These are phyloP conservation scores for Drosophila ercepeae DNA, from an alignment of 1,140 invertebrate species.

Conservation along the genomic window DNA sequence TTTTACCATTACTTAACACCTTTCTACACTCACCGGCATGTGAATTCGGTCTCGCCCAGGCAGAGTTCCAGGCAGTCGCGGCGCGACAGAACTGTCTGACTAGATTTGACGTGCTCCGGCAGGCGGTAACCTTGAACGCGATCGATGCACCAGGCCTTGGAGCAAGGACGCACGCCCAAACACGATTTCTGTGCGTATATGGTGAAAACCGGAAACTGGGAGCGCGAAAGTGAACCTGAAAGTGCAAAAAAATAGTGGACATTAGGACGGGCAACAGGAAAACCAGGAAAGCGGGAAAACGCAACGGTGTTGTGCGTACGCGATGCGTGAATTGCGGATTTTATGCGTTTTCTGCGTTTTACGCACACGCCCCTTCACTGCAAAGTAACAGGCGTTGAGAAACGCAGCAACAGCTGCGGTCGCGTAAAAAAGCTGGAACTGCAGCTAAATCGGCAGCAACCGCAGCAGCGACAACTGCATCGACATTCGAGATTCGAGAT, in stretches of 20 bases:
- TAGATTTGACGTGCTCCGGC: slow-evolving; percentile 89
- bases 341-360: slow-evolving; percentile 64
- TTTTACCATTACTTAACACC: slow-evolving; percentile 15
- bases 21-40: slow-evolving; percentile 90
- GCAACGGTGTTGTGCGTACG: slow-evolving; percentile 63
- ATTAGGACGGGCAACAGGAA: slow-evolving; percentile 24
- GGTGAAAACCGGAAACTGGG: slow-evolving; percentile 97
- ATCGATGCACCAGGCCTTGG: slow-evolving; percentile 96
- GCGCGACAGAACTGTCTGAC: slow-evolving; percentile 89
- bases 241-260: slow-evolving; percentile 44
- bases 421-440: slow-evolving; percentile 12
- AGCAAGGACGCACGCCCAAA: slow-evolving; percentile 93
- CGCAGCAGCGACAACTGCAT: slow-evolving; percentile 51
- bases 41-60: slow-evolving; percentile 93
- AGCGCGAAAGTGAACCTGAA: slow-evolving; percentile 93
- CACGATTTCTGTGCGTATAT: slow-evolving; percentile 98
- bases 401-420: slow-evolving; percentile 49
- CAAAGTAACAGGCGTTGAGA: slow-evolving; percentile 83
- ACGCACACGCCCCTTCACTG: slow-evolving; percentile 83
- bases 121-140: slow-evolving; percentile 93
- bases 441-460: slow-evolving; percentile 14
- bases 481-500: slow-evolving; percentile 51
- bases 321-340: slow-evolving; percentile 48
- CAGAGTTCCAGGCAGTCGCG: slow-evolving; percentile 95
- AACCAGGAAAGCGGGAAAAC: slow-evolving; percentile 16